A percentile compares a stretch with the other conserved stretches of the same genome.
Conservation (phyloP, 2,797 vertebrate species). For the Hybognathus amarus region DNA sequence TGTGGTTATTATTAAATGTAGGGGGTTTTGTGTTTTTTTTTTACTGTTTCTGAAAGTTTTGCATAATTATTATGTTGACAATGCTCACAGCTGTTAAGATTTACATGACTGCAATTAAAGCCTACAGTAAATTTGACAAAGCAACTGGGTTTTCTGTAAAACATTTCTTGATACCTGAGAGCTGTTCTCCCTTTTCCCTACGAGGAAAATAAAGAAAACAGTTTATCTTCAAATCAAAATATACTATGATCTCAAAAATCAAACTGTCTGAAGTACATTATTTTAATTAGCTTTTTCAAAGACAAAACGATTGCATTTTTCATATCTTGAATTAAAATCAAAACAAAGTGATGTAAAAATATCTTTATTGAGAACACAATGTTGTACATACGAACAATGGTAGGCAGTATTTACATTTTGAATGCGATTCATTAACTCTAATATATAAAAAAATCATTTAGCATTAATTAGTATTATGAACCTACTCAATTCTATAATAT, state of each 20-base stretch:
- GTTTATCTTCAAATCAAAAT: background rate
- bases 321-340: background rate
- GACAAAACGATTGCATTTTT: background rate
- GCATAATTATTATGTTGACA: background rate
- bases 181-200: background rate
- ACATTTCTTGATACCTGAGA: background rate
- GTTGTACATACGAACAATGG: background rate
- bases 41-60: background rate
- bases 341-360: conserved; percentile 8
- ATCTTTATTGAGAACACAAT: conserved; percentile 30
- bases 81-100: background rate
- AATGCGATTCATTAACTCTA: background rate
- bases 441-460: background rate
- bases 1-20: background rate
- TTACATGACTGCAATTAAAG: conserved; percentile 41
- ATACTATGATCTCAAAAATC: background rate
- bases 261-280: background rate
- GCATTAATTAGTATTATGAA: background rate
- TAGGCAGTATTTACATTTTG: background rate
- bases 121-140: conserved; percentile 9
- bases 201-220: background rate
- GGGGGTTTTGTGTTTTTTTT: background rate
- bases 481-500: background rate
- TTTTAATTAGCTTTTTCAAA: background rate
- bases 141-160: background rate